These are phyloP conservation scores for Piscicola geometra DNA, from an alignment of 2,888 invertebrate genomes.

Conservation along the genomic window DNA sequence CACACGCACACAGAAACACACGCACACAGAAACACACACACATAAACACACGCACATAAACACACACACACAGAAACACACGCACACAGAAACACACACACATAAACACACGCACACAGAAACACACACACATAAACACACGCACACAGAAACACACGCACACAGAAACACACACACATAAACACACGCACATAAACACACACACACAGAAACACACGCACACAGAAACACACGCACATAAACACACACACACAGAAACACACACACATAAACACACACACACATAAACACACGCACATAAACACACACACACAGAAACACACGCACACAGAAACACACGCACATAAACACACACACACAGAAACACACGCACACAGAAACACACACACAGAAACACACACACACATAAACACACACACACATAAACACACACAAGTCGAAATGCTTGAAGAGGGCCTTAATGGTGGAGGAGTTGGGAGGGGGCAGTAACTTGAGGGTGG, in stretches of 20 bases:
- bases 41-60: conserved; percentile 34
- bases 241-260: conserved; percentile 13
- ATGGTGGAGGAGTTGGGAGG: conserved; percentile 75
- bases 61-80: conserved; percentile 32
- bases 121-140: conserved; percentile 24
- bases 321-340: conserved; percentile 9
- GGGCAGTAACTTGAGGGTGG: conserved; percentile 65
- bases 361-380: conserved; percentile 1
- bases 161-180: conserved; percentile 14
- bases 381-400: conserved; percentile 13
- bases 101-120: conserved; percentile 25
- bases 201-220: conserved; percentile 16
- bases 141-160: conserved; percentile 18
- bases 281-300: conserved; percentile 16
- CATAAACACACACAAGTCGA: conserved; percentile 59
- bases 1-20: conserved; percentile 20
- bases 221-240: conserved; percentile 15
- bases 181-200: conserved; percentile 18
- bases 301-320: conserved; percentile 2
- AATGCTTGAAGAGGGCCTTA: conserved; percentile 72
- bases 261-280: conserved; percentile 16
- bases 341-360: conserved; percentile 19
- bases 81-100: conserved; percentile 26
- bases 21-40: neutral
- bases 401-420: conserved; percentile 5